Base-by-base conservation (phyloP, 2,113 vertebrate species). In the Piprites chloris region DNA sequence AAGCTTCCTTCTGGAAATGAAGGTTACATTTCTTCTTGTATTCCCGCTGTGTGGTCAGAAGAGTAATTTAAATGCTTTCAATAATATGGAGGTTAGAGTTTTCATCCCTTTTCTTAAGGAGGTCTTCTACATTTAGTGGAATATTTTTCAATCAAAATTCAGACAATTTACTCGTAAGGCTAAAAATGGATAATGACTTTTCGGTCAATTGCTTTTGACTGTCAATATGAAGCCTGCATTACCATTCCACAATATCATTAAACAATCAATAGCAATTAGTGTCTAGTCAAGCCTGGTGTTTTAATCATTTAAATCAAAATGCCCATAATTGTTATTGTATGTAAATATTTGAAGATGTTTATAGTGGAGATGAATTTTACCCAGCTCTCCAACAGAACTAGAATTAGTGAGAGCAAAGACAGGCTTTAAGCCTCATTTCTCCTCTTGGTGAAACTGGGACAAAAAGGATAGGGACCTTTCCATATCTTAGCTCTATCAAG, bases 191-290 rank as follows among this genome's bases (percentile, higher is more conserved):
- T 97, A 97, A 97, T 97, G 97, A 96, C 95, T 97, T 97, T 96
- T 96, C 35, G 68, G 97, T 97, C 96, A 97, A 97, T 97, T 96
- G 95, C 96, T 97, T 97, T 96, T 97, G 96, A 97, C 93, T 92
- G 95, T 97, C 96, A 96, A 97, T 97, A 97, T 94, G 95, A 97
- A 97, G 95, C 91, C 95, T 82, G 90, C 96, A 96, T 96, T 96
- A 85, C 91, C 84, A 96, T 96, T 96, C 95, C 92, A 96, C 97
- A 94, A 96, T 97, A 97, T 97, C 96, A 97, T 97, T 97, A 97
- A 96, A 94, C 93, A 97, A 97, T 97, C 97, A 97, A 97, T 97
- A 97, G 95, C 97, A 97, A 97, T 97, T 97, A 97, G 97, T 96
- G 96, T 96, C 95, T 97, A 96, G 95, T 96, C 94, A 96, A 96